A percentile compares a stretch with the other conserved stretches of the same genome.
These are phyloP conservation scores for Parochlus steinenii DNA, from an alignment of 2,888 invertebrate species.

Conservation along the genomic window DNA sequence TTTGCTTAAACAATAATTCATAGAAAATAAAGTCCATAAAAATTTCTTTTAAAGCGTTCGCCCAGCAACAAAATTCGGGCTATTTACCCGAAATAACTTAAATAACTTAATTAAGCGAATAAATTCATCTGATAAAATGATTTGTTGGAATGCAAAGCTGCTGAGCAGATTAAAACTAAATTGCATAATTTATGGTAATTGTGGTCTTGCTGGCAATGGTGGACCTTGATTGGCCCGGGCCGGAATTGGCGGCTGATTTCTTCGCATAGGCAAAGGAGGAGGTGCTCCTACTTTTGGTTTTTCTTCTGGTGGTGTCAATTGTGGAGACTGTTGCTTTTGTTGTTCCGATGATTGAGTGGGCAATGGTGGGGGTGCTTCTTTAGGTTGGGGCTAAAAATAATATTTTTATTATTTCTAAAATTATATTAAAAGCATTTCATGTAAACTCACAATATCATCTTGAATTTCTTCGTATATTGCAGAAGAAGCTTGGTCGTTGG, in stretches of 20 bases:
- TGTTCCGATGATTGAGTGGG: constrained; percentile 22
- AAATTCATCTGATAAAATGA: no score
- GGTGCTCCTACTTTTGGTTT: constrained; percentile 22
- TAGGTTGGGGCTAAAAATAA: constrained; percentile 28
- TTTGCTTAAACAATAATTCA: no score
- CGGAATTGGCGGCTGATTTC: neutral
- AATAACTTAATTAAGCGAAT: no score
- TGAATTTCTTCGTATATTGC: constrained; percentile 41
- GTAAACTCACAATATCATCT: constrained; percentile 27
- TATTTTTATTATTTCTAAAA: neutral
- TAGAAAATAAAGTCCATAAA: no score
- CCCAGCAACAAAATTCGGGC: no score
- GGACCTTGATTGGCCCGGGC: no score
- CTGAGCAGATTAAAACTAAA: no score
- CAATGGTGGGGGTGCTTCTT: constrained; percentile 42
- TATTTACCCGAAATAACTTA: no score
- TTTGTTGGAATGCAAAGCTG: no score
- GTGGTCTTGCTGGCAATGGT: constrained; percentile 7
- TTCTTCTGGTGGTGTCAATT: constrained; percentile 34
- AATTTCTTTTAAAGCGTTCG: no score
- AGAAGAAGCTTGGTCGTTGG: constrained; percentile 20
- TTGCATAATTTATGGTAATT: no score
- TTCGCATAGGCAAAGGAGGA: neutral
- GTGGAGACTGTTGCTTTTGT: neutral
- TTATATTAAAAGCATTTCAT: neutral